Evolutionary conservation across 2,113 vertebrate species (phyloP).

Genomic region (Thunnus thynnus): DNA sequence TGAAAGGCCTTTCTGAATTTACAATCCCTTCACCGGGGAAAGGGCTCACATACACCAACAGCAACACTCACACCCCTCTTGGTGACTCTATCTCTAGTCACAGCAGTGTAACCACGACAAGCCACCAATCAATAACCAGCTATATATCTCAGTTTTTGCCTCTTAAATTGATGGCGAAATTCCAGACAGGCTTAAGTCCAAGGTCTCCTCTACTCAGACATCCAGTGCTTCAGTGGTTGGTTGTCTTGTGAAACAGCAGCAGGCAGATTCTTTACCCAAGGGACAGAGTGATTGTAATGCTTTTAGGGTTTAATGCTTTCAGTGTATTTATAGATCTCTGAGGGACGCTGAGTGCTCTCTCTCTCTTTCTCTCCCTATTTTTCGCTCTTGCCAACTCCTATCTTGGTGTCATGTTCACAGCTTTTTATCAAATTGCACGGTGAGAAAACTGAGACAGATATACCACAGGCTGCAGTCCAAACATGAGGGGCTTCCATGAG

Average conservation of each 20-base stretch:
- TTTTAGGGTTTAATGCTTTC: constrained; percentile 80
- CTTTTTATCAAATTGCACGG: constrained; percentile 58
- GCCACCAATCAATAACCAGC: constrained; percentile 55
- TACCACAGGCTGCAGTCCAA: constrained; percentile 44
- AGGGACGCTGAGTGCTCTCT: constrained; percentile 70
- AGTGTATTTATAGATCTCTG: constrained; percentile 81
- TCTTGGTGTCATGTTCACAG: constrained; percentile 67
- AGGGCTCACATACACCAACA: background rate
- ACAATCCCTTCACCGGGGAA: background rate
- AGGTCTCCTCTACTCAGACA: constrained; percentile 58
- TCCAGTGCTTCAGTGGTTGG: constrained; percentile 45
- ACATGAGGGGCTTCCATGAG: constrained; percentile 21
- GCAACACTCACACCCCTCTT: background rate
- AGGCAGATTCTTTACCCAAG: constrained; percentile 58
- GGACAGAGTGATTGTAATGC: constrained; percentile 77
- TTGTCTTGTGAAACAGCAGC: constrained; percentile 67
- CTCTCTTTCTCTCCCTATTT: constrained; percentile 44
- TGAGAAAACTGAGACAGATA: constrained; percentile 53
- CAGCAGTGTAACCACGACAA: constrained; percentile 26
- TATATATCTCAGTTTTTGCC: constrained; percentile 36
- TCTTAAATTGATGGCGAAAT: constrained; percentile 48
- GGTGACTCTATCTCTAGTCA: constrained; percentile 29
- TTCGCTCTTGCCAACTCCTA: constrained; percentile 52
- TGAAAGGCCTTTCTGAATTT: background rate
- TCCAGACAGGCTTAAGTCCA: constrained; percentile 57